These are phyloP conservation scores for Schizotus pectinicornis DNA, from an alignment of 2,888 invertebrate species.

Conservation along the genomic window DNA sequence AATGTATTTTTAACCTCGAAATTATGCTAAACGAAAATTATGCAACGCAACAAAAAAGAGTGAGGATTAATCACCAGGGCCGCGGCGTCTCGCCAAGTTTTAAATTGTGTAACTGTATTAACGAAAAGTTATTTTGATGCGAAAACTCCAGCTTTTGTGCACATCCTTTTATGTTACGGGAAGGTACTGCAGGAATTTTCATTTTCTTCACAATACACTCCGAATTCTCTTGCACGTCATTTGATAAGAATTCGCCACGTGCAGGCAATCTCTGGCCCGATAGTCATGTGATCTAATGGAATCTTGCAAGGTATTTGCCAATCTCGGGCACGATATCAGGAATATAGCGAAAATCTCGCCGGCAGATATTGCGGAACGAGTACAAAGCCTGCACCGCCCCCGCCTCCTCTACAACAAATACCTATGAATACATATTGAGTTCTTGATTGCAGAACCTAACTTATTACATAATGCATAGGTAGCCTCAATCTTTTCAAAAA, in stretches of 20 bases:
- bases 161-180: neutral
- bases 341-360: conserved; percentile 15
- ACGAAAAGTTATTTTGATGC: too few relatives aligned
- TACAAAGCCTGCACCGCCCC: neutral
- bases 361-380: neutral
- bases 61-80: too few relatives aligned
- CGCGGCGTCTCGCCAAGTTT: too few relatives aligned
- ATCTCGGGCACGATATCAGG: conserved; percentile 4
- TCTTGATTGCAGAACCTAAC: neutral
- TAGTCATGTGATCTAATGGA: conserved; percentile 1
- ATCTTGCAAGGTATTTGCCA: neutral
- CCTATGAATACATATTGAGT: neutral
- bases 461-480: neutral
- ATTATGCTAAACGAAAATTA: neutral
- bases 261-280: conserved; percentile 8
- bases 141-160: too few relatives aligned
- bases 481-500: too few relatives aligned
- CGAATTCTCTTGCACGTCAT: conserved; percentile 18
- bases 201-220: conserved; percentile 19
- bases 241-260: conserved; percentile 25
- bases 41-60: too few relatives aligned
- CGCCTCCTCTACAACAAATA: neutral
- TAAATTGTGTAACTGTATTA: too few relatives aligned
- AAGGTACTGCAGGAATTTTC: conserved; percentile 9
- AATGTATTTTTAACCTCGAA: neutral